Percentiles rank a stretch among this genome's conserved stretches.
These are phyloP conservation scores for Dascillus cervinus DNA, from an alignment of 2,888 invertebrate species.

Conservation along the genomic window DNA sequence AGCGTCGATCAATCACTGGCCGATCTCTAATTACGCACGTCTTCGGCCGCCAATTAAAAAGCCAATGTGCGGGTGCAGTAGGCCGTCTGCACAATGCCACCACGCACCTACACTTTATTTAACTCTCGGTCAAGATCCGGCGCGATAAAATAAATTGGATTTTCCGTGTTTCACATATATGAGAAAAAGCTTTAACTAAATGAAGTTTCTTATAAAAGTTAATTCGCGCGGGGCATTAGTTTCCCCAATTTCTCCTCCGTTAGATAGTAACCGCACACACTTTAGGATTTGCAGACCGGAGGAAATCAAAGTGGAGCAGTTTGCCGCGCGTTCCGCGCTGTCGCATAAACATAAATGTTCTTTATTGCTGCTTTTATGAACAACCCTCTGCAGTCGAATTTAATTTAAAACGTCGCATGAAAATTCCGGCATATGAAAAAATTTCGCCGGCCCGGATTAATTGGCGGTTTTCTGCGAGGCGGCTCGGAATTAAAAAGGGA, in stretches of 20 bases:
- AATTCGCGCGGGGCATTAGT: constrained; percentile 23
- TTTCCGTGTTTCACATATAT: constrained; percentile 28
- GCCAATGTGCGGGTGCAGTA: constrained; percentile 9
- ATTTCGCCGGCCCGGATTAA: constrained; percentile 1
- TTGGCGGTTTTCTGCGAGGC: too few relatives aligned
- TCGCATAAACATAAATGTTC: constrained; percentile 36
- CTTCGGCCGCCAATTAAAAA: constrained; percentile 17
- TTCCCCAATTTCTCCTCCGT: constrained; percentile 21
- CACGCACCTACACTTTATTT: constrained; percentile 21
- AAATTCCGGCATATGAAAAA: constrained; percentile 28
- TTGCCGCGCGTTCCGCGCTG: constrained; percentile 27
- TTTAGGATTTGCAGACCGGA: too few relatives aligned
- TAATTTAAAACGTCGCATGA: constrained; percentile 37
- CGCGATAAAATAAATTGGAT: constrained; percentile 33
- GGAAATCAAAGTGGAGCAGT: constrained; percentile 28
- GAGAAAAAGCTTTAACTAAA: constrained; percentile 23
- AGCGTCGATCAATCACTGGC: constrained; percentile 12
- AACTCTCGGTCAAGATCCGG: constrained; percentile 25
- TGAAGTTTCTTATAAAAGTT: constrained; percentile 26
- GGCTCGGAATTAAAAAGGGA: too few relatives aligned
- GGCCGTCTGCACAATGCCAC: constrained; percentile 9
- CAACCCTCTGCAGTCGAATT: constrained; percentile 36
- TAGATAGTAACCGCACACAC: constrained; percentile 22
- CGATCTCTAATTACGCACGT: constrained; percentile 18
- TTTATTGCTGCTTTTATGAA: constrained; percentile 35